Evolutionary conservation across 2,113 vertebrate genomes (phyloP).

Genomic region (Notiomystis cincta): DNA sequence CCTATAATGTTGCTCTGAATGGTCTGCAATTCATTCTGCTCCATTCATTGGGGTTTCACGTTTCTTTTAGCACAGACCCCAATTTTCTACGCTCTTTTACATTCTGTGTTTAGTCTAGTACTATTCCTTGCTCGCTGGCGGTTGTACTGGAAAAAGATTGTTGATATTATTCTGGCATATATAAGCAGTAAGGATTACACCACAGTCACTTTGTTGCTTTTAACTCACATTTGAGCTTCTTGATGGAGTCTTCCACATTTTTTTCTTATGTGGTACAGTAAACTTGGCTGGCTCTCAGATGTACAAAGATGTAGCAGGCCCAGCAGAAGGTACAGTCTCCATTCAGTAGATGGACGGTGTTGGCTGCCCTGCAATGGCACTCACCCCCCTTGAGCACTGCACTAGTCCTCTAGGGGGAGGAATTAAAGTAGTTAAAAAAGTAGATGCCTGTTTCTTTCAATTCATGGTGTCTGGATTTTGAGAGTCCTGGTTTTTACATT

Average conservation of each 20-base stretch:
- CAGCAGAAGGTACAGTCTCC: neutral
- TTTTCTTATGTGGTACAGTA: neutral
- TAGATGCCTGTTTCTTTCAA: neutral
- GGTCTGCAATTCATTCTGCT: slow-evolving; percentile 18
- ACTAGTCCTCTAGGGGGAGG: neutral
- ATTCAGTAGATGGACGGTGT: neutral
- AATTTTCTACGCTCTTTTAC: slow-evolving; percentile 26
- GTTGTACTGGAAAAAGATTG: slow-evolving; percentile 13
- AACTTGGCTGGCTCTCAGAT: neutral
- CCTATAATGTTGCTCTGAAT: neutral
- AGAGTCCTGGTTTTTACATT: slow-evolving; percentile 16
- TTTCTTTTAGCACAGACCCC: slow-evolving; percentile 56
- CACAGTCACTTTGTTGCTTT: neutral
- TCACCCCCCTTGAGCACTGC: neutral
- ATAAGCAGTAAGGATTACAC: slow-evolving; percentile 4
- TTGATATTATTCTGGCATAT: slow-evolving; percentile 30
- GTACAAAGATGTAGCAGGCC: neutral
- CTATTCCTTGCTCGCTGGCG: slow-evolving; percentile 31
- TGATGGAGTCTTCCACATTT: neutral
- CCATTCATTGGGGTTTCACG: slow-evolving; percentile 27
- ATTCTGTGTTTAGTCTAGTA: slow-evolving; percentile 64
- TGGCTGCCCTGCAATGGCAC: accelerated
- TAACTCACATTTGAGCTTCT: neutral
- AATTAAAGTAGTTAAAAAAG: neutral
- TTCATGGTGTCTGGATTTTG: neutral